Percentiles rank a stretch among this genome's conserved stretches.
Evolutionary conservation across 2,797 vertebrate genomes (phyloP).

Genomic region (Silurus aristotelis): DNA sequence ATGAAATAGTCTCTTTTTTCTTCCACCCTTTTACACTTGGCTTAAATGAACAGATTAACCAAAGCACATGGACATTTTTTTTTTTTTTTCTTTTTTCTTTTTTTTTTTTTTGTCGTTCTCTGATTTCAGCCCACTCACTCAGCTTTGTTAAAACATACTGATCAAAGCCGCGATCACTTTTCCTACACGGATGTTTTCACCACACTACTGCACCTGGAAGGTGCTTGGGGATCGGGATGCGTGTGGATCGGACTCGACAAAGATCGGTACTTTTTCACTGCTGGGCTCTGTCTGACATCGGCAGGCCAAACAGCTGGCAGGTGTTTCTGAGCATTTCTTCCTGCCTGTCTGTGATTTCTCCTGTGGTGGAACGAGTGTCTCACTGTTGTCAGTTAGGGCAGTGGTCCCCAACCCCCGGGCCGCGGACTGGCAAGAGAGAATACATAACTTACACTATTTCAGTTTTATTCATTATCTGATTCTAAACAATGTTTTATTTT

Average conservation of each 20-base stretch:
- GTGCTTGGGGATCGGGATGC: slow-evolving; percentile 61
- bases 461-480: no score
- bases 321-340: slow-evolving; percentile 71
- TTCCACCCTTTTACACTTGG: neutral
- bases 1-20: slow-evolving; percentile 30
- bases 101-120: neutral
- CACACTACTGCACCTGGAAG: slow-evolving; percentile 64
- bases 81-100: no score
- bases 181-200: neutral
- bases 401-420: no score
- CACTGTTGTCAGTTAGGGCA: neutral
- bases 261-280: slow-evolving; percentile 53
- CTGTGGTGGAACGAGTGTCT: neutral
- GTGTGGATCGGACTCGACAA: slow-evolving; percentile 54
- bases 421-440: no score
- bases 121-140: slow-evolving; percentile 16
- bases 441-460: no score
- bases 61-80: neutral
- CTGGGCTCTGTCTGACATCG: slow-evolving; percentile 62
- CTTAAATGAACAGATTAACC: slow-evolving; percentile 14
- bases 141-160: slow-evolving; percentile 8
- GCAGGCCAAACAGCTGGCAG: slow-evolving; percentile 71
- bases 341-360: slow-evolving; percentile 33
- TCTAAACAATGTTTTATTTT: no score
- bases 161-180: slow-evolving; percentile 9